phyloP scores from a whole-genome alignment of 2,888 invertebrate genomes.

The Drepanosiphum platanoidis region DNA sequence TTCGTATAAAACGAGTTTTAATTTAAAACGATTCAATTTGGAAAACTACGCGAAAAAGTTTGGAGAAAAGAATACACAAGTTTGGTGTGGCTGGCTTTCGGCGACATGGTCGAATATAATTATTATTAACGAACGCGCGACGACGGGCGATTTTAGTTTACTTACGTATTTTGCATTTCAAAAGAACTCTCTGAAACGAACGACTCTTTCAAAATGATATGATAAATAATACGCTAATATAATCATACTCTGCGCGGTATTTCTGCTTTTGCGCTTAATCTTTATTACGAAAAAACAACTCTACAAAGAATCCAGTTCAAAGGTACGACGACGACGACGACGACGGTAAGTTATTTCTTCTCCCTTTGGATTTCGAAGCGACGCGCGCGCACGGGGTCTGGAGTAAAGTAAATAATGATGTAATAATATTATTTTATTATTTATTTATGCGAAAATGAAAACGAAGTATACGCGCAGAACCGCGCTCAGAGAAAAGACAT shows the following conservation, averaged over 20 bases:
- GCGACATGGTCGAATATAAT: conserved; percentile 23
- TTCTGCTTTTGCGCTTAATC: conserved; percentile 17
- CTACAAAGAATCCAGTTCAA: conserved; percentile 29
- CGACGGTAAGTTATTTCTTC: conserved; percentile 1
- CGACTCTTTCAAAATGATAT: conserved; percentile 26
- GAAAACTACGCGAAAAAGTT: background rate
- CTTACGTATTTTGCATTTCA: conserved; percentile 29
- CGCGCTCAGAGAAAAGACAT: background rate
- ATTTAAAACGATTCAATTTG: conserved; percentile 34
- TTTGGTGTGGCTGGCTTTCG: conserved; percentile 2
- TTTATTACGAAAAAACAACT: conserved; percentile 31
- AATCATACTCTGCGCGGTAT: conserved; percentile 18
- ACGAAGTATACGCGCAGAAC: conserved; percentile 11
- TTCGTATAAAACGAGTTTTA: background rate
- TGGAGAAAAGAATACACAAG: background rate
- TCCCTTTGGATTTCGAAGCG: background rate
- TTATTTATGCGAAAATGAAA: conserved; percentile 2
- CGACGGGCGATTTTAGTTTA: conserved; percentile 29
- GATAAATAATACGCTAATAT: conserved; percentile 53
- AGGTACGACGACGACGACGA: background rate
- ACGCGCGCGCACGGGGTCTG: background rate
- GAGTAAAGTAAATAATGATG: conserved; percentile 15
- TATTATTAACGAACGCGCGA: conserved; percentile 41
- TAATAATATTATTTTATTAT: conserved; percentile 39
- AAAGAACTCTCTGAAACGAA: conserved; percentile 30